Evolutionary conservation across 2,113 vertebrate genomes (phyloP).

Genomic region (Centropristis striata): DNA sequence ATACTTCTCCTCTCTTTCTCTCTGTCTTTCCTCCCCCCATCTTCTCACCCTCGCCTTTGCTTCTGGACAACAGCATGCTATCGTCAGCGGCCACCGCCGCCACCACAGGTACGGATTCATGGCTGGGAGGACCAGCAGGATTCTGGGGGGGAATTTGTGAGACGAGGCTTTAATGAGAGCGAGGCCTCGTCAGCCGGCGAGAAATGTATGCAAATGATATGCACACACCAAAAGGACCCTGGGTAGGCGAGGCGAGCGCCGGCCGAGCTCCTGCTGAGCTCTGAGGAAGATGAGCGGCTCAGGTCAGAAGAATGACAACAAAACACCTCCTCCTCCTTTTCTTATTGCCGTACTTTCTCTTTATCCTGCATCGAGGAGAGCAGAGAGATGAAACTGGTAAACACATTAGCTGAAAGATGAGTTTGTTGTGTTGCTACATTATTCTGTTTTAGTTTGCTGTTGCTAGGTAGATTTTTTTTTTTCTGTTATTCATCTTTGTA

Average conservation of each 20-base stretch:
- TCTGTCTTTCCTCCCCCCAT: neutral
- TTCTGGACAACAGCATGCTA: conserved; percentile 71
- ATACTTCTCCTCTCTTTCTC: conserved; percentile 57
- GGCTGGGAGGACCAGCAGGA: conserved; percentile 91
- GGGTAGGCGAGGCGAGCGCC: conserved; percentile 65
- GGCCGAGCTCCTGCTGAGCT: conserved; percentile 75
- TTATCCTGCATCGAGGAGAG: conserved; percentile 76
- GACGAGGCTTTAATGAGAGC: conserved; percentile 94
- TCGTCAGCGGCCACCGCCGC: conserved; percentile 83
- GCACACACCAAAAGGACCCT: conserved; percentile 84
- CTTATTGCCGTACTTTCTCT: conserved; percentile 28
- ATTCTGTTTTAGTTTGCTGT: conserved; percentile 45
- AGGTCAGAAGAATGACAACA: conserved; percentile 95
- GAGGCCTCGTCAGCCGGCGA: conserved; percentile 93
- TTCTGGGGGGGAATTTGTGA: conserved; percentile 89
- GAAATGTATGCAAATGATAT: conserved; percentile 99
- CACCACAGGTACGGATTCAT: conserved; percentile 92
- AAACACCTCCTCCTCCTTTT: conserved; percentile 90
- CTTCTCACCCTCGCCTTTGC: conserved; percentile 70
- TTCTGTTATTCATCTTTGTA: conserved; percentile 20
- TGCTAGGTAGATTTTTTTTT: conserved; percentile 44
- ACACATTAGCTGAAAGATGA: conserved; percentile 29
- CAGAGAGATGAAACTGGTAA: conserved; percentile 69
- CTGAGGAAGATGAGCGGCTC: conserved; percentile 93
- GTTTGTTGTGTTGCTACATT: conserved; percentile 14